These are phyloP conservation scores for Drosophila sechellia DNA, from an alignment of 1,140 invertebrate species.

Conservation along the genomic window DNA sequence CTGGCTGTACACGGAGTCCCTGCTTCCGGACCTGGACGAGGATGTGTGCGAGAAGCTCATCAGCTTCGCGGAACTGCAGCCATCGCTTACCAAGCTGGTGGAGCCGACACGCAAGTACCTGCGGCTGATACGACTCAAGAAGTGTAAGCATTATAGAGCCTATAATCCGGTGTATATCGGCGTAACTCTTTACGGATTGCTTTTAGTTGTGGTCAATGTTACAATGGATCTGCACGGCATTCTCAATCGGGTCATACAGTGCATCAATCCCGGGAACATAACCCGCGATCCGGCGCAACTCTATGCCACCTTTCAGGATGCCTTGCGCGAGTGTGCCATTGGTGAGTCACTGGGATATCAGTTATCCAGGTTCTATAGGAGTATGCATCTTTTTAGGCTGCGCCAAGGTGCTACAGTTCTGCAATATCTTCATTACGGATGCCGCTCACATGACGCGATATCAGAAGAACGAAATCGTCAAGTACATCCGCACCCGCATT, in stretches of 20 bases:
- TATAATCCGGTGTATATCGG: not conserved
- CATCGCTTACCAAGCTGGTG: constrained; percentile 86
- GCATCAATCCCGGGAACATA: constrained; percentile 84
- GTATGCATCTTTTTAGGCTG: constrained; percentile 66
- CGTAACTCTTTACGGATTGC: not conserved
- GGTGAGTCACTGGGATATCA: constrained; percentile 66
- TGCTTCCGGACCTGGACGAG: constrained; percentile 86
- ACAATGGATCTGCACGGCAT: constrained; percentile 87
- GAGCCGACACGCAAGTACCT: constrained; percentile 87
- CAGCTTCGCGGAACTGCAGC: constrained; percentile 85
- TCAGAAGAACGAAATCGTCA: constrained; percentile 88
- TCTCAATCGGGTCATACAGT: constrained; percentile 86
- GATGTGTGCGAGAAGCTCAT: constrained; percentile 86
- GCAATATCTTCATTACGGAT: constrained; percentile 87
- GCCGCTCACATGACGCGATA: constrained; percentile 86
- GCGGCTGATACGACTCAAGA: constrained; percentile 87
- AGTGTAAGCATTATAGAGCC: constrained; percentile 85
- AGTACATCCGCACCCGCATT: constrained; percentile 87
- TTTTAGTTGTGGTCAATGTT: constrained; percentile 87
- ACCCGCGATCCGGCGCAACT: constrained; percentile 86
- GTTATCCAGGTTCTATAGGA: not conserved
- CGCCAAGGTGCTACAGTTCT: constrained; percentile 87
- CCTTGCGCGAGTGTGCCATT: constrained; percentile 86
- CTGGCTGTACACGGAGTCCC: constrained; percentile 88
- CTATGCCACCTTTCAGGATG: constrained; percentile 87